Base-by-base conservation (phyloP, 2,888 invertebrate genomes). In the Drosophila subsilvestris region DNA sequence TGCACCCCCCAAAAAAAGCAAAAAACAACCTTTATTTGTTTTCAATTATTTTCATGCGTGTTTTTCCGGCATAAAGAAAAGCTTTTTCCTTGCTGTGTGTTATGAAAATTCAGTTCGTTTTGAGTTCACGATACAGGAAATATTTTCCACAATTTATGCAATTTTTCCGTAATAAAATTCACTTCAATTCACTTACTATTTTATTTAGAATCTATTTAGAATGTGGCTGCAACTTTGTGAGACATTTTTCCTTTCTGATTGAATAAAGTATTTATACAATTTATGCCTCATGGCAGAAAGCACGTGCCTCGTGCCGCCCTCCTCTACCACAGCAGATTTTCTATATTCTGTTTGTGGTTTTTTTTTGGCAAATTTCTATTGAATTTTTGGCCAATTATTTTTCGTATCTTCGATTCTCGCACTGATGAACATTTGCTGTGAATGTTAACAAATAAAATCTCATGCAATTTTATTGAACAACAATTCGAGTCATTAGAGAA, bases 41-140 rank as follows among this genome's bases (percentile, higher is more conserved):
- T 77, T 79, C 73, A 63, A 79, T 79, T 76, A 76, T 71, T 66
- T 58, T 49, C 18, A 14, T 32, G 9, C 18, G 22, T 59, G 55
- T 72, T 59, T 51, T 48, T 56, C 29, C 22, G 55, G 43, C 17
- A 18, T 29, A 47, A 43, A 61, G 22, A 22, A 3, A 4, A 63
- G 62, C 51, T 37, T 25, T 18, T 47, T 61, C 2, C 29, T 59
- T 59, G n/a, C 22, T 22, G 22, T 22, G 3, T 20, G 20, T 51
- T 50, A 51, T 49, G 27, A 27, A 27, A 27, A 27, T 9, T 29
- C 29, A 29, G 10, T 29, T 32, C 12, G 37, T 50, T 50, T 61
- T 32, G 32, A 49, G 60, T 57, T 65, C 63, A 44, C 14, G 37
- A 37, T 14, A 37, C 37, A 14, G 14, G 32, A 32, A 32, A 9